Conservation (phyloP, 2,797 vertebrate genomes). For the Acipenser oxyrinchus region DNA sequence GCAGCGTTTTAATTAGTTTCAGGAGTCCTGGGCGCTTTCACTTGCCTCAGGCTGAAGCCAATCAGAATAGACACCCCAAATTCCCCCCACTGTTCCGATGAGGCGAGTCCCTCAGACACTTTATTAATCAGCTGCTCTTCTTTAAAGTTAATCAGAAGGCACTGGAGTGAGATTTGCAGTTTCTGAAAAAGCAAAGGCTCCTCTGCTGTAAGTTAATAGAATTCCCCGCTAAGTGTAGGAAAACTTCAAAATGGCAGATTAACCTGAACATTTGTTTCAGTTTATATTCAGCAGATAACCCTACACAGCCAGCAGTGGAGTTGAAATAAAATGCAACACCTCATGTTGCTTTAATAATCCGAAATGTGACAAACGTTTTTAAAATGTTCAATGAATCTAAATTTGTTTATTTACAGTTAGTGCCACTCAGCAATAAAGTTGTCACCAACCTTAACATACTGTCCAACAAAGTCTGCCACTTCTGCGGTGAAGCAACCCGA, state of each 20-base stretch:
- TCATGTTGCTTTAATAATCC: too few species aligned
- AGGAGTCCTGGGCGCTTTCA: background rate
- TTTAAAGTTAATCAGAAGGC: background rate
- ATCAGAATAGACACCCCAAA: background rate
- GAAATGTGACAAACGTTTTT: too few species aligned
- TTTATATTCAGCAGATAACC: slow-evolving; percentile 1
- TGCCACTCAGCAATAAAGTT: too few species aligned
- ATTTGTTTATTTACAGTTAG: too few species aligned
- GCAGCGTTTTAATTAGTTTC: background rate
- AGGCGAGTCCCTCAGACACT: background rate
- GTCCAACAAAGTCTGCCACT: slow-evolving; percentile 84
- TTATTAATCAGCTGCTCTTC: slow-evolving; percentile 1
- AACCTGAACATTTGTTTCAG: background rate
- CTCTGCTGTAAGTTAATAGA: slow-evolving; percentile 28
- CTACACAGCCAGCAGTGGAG: background rate
- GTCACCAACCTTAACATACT: slow-evolving; percentile 89
- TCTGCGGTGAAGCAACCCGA: slow-evolving; percentile 90
- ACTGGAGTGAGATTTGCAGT: background rate
- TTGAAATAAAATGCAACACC: too few species aligned
- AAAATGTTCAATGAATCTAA: too few species aligned
- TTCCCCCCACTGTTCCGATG: background rate
- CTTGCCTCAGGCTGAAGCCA: background rate
- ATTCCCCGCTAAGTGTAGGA: slow-evolving; percentile 28
- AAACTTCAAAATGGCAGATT: background rate
- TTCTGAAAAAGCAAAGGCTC: background rate